These are phyloP conservation scores for Lordiphosa andalusiaca DNA, from an alignment of 2,888 invertebrate species.

Conservation along the genomic window DNA sequence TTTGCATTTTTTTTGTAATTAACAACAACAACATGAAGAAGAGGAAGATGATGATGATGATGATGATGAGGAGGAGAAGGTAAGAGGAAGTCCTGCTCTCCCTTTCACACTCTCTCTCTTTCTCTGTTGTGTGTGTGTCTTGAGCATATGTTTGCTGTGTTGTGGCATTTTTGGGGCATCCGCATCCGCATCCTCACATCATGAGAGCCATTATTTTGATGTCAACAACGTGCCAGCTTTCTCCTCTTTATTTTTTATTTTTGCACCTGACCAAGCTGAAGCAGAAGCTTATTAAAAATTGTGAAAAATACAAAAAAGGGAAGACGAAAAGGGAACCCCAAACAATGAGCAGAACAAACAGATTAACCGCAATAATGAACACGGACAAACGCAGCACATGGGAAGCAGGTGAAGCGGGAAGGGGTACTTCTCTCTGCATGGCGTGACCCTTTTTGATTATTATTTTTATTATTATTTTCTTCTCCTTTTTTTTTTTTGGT, in stretches of 20 bases:
- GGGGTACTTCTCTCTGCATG: not conserved
- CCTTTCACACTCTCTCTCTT: not conserved
- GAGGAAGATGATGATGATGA: conserved; percentile 1
- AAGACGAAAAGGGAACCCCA: conserved; percentile 19
- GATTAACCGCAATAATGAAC: conserved; percentile 76
- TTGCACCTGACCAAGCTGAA: conserved; percentile 54
- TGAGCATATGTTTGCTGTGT: conserved; percentile 53
- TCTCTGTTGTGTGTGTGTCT: conserved; percentile 29
- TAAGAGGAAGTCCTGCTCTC: not conserved
- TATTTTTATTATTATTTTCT: conserved; percentile 2
- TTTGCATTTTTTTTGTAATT: conserved; percentile 74
- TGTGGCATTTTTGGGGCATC: conserved; percentile 32
- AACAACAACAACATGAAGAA: conserved; percentile 41
- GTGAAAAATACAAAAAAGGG: conserved; percentile 30
- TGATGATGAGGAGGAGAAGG: conserved; percentile 17
- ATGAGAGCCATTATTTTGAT: conserved; percentile 62
- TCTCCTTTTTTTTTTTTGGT: not conserved
- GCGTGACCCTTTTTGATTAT: conserved; percentile 8
- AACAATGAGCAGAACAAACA: conserved; percentile 60
- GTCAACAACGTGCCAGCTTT: conserved; percentile 63
- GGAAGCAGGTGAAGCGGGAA: conserved; percentile 2
- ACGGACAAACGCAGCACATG: conserved; percentile 58
- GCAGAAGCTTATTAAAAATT: conserved; percentile 58
- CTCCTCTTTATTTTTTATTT: conserved; percentile 40
- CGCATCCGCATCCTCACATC: conserved; percentile 22